Evolutionary conservation across 1,140 invertebrate genomes (phyloP).

Genomic region (Calliphora vicina): DNA sequence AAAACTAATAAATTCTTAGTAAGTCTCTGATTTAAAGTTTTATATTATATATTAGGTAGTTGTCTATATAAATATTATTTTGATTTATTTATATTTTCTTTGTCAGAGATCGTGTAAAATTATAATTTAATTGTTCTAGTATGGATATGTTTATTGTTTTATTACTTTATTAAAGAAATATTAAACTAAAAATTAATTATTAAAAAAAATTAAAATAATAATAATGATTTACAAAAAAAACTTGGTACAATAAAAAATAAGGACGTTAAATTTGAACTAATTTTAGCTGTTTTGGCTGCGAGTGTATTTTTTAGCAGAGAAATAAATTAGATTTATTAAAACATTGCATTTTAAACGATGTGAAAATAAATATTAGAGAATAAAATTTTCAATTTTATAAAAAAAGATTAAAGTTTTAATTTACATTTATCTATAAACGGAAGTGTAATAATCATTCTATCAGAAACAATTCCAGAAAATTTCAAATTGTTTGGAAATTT

Average conservation of each 20-base stretch:
- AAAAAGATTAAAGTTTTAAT: too few relatives aligned
- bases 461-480: too few relatives aligned
- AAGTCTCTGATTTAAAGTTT: not conserved
- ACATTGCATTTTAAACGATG: not conserved
- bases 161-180: not conserved
- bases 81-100: not conserved
- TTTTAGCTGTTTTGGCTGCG: not conserved
- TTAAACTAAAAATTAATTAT: not conserved
- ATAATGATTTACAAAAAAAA: not conserved
- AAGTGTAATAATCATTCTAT: too few relatives aligned
- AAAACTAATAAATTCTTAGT: conserved; percentile 8
- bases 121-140: not conserved
- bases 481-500: too few relatives aligned
- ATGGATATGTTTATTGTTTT: conserved; percentile 20
- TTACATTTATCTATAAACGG: too few relatives aligned
- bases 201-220: not conserved
- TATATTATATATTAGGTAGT: not conserved
- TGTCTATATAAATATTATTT: not conserved
- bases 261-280: not conserved
- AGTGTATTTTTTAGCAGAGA: not conserved
- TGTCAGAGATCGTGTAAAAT: not conserved
- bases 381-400: too few relatives aligned
- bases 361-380: too few relatives aligned
- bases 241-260: not conserved
- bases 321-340: not conserved